Percentiles rank a stretch among this genome's conserved stretches.
phyloP scores from a whole-genome alignment of 2,113 vertebrate genomes.

The Telmatochromis brachygnathus region DNA sequence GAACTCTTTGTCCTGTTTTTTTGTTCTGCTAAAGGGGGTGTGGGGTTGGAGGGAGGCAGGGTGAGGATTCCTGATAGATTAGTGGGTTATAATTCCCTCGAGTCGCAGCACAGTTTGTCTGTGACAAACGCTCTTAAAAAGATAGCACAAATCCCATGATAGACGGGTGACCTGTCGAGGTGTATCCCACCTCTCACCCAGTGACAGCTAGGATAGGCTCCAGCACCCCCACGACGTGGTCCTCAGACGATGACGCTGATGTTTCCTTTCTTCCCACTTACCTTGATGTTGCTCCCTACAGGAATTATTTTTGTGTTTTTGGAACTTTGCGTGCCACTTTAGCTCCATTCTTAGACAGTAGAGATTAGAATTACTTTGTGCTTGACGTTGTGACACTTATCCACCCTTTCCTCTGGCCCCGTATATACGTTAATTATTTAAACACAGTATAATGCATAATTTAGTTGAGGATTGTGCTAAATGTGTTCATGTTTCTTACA shows the following conservation, averaged over 20 bases:
- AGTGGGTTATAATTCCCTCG: not conserved
- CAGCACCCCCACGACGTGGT: not conserved
- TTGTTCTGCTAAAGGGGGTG: not conserved
- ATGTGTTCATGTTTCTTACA: not conserved
- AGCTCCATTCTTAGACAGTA: not conserved
- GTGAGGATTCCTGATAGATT: not conserved
- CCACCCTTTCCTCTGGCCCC: not conserved
- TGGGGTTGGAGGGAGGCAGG: not conserved
- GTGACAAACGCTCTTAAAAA: not conserved
- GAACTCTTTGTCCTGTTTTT: not conserved
- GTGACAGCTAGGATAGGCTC: not conserved
- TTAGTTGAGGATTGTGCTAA: not conserved
- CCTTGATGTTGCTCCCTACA: not conserved
- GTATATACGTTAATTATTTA: not conserved
- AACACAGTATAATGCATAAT: not conserved
- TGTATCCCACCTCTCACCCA: not conserved
- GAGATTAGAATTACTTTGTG: not conserved
- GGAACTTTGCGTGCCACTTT: not conserved
- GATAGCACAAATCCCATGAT: not conserved
- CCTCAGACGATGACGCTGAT: not conserved
- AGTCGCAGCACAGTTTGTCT: not conserved
- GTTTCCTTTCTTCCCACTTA: not conserved
- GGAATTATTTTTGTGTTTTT: not conserved
- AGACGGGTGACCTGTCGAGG: not conserved
- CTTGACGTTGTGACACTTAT: not conserved